Evolutionary conservation across 1,140 invertebrate genomes (phyloP).

Genomic region (Drosophila busckii): DNA sequence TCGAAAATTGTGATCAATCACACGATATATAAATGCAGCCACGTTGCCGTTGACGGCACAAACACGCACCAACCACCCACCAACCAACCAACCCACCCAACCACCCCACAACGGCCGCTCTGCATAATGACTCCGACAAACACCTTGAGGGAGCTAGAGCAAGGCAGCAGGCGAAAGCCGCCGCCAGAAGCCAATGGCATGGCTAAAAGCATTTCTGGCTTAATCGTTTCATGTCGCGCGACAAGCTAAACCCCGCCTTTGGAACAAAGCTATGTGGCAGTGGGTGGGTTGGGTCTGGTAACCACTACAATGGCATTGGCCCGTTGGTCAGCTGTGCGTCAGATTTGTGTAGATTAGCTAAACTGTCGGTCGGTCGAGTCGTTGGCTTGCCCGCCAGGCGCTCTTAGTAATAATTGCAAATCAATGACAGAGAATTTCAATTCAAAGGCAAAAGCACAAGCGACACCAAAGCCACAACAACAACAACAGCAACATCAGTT

Average conservation of each 20-base stretch:
- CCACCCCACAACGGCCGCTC: conserved; percentile 29
- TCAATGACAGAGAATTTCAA: conserved; percentile 58
- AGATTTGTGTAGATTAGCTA: conserved; percentile 39
- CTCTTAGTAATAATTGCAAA: conserved; percentile 63
- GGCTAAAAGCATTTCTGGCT: conserved; percentile 57
- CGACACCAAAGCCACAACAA: conserved; percentile 28
- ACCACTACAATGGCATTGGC: conserved; percentile 1
- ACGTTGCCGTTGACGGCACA: conserved; percentile 1
- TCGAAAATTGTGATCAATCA: conserved; percentile 67
- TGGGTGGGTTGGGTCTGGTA: conserved; percentile 1
- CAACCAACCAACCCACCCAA: background rate
- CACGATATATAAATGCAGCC: conserved; percentile 33
- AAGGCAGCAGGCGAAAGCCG: conserved; percentile 1
- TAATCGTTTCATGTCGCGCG: conserved; percentile 59
- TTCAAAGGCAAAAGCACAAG: conserved; percentile 40
- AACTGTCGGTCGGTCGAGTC: background rate
- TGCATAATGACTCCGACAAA: conserved; percentile 18
- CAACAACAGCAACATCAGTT: conserved; percentile 1
- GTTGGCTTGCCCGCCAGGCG: conserved; percentile 8
- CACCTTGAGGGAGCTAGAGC: conserved; percentile 19
- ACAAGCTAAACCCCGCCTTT: conserved; percentile 36
- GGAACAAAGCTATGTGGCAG: conserved; percentile 4
- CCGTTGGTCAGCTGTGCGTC: conserved; percentile 21
- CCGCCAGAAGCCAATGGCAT: conserved; percentile 44
- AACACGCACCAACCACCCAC: background rate